Percentiles rank a stretch among this genome's conserved stretches.
These are phyloP conservation scores for Brachypteracias leptosomus DNA, from an alignment of 2,113 vertebrate genomes.

Conservation along the genomic window DNA sequence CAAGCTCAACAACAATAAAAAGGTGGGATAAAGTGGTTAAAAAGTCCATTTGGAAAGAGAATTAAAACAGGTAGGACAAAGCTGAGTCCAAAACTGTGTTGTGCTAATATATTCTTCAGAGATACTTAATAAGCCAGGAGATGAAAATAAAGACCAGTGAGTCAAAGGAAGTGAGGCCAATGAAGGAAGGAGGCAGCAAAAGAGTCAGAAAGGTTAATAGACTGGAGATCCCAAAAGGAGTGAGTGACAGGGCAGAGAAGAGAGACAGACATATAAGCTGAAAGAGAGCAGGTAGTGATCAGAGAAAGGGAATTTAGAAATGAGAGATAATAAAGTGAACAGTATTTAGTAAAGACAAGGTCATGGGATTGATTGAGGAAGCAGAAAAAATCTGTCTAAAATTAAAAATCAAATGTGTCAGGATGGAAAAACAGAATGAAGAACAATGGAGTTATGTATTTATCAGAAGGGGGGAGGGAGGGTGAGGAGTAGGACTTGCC, in stretches of 20 bases:
- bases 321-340: constrained; percentile 42
- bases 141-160: constrained; percentile 30
- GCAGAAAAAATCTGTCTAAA: constrained; percentile 2
- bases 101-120: background rate
- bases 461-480: background rate
- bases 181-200: constrained; percentile 23
- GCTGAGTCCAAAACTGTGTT: background rate
- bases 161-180: constrained; percentile 17
- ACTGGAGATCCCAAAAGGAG: constrained; percentile 55
- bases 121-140: background rate
- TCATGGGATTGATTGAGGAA: constrained; percentile 35
- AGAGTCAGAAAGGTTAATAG: constrained; percentile 68
- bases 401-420: background rate
- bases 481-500: background rate
- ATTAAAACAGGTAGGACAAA: background rate
- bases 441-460: background rate
- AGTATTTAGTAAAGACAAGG: constrained; percentile 57
- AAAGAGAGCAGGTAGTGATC: constrained; percentile 47
- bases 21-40: background rate
- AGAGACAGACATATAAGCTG: constrained; percentile 45
- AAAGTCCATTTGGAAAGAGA: background rate
- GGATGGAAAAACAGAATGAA: constrained; percentile 7
- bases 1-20: background rate
- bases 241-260: constrained; percentile 50
- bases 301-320: constrained; percentile 49